Evolutionary conservation across 2,797 vertebrate species (phyloP).

Genomic region (Microctenopoma lineatum): DNA sequence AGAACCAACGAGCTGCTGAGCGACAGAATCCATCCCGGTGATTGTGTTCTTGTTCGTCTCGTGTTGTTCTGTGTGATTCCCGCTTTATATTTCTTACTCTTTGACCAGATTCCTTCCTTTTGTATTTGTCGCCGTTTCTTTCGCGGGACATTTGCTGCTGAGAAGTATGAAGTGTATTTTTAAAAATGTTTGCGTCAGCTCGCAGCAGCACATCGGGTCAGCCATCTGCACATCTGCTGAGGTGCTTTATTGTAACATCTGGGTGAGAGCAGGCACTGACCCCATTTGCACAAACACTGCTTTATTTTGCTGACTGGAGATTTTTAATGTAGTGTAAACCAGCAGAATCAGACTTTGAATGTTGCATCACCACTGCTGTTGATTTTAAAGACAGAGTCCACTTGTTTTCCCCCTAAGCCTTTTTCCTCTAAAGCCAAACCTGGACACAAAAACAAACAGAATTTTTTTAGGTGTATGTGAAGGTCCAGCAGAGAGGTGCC

Average conservation of each 20-base stretch:
- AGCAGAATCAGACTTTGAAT: constrained; percentile 50
- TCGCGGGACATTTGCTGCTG: neutral
- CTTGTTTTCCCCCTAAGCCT: constrained; percentile 47
- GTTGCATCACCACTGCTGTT: constrained; percentile 62
- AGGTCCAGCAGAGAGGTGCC: constrained; percentile 22
- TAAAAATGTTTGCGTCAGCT: constrained; percentile 19
- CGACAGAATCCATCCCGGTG: constrained; percentile 16
- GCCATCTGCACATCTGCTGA: constrained; percentile 68
- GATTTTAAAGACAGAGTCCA: constrained; percentile 63
- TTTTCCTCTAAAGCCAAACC: constrained; percentile 46
- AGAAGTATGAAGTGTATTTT: constrained; percentile 16
- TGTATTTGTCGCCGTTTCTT: neutral
- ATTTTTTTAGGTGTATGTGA: constrained; percentile 19
- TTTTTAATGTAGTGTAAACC: constrained; percentile 32
- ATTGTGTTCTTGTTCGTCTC: neutral
- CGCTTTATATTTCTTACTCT: neutral
- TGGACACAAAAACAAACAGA: constrained; percentile 56
- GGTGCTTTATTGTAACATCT: constrained; percentile 46
- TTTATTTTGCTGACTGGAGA: constrained; percentile 36
- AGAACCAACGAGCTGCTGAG: neutral
- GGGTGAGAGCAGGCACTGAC: constrained; percentile 48
- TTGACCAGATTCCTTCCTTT: neutral
- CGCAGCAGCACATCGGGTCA: constrained; percentile 47
- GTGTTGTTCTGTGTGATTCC: neutral
- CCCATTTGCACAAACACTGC: constrained; percentile 37